Evolutionary conservation across 1,140 invertebrate species (phyloP), one percentile per base, ranked within the genome.

Genomic region (Apolygus lucorum): DNA sequence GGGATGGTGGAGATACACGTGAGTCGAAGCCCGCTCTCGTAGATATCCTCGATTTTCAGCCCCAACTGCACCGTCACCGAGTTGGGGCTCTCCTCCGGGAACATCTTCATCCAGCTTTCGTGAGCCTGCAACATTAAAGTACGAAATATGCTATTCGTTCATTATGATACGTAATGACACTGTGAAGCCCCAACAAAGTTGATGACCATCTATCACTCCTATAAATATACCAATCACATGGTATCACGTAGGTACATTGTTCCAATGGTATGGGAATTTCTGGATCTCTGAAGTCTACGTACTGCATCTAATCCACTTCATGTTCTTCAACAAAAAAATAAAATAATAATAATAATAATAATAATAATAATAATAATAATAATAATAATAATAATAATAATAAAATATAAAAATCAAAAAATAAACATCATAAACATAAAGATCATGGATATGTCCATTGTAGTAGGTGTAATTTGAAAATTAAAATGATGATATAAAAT

Each of bases 1-100:
- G 76, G 76, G 63, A 76, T 76, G 4, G 76, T 76, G 0, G 76
- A 73, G n/a, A 76, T 52, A 59, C 76, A 76, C 1, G 73, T 74
- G 21, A 76, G 71, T n/a, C 75, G 54, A 13, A 76, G 62, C n/a
- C 73, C 72, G 2, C 70, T 70, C 8, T 71, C 42, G 14, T 74
- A 72, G 29, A 68, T 65, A 17, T 75, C 75, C 34, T 72, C 67
- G 1, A 76, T 67, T 4, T 63, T 54, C 11, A 75, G 63, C 8
- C 64, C 72, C 52, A 76, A 70, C 62, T 72, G 73, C 21, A 75
- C 73, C 0, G 75, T 75, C 24, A 75, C 69, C 1, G 71, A 72
- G 22, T 72, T 71, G 17, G 72, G 73, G 22, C 68, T 70, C 34
- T 72, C 70, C 28, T 71, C 73, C 1, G 72, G 71, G 29, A 72